Percentiles rank a stretch among this genome's conserved stretches.
Conservation (phyloP, 2,113 vertebrate species). For the Tor tambroides region DNA sequence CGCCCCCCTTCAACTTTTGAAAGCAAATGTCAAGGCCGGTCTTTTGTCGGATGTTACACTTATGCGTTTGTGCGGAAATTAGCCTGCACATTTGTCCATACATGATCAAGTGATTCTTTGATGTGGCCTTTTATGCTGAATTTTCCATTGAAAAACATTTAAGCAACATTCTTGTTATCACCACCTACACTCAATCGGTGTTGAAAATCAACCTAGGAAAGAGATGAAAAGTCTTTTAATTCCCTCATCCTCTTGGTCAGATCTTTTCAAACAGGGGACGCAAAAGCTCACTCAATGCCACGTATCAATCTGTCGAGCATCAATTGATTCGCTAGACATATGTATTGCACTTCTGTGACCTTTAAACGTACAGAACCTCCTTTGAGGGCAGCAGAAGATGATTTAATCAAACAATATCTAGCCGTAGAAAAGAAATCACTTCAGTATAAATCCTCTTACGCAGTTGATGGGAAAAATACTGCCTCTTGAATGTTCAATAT, state of each 20-base stretch:
- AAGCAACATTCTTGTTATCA: slow-evolving; percentile 12
- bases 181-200: slow-evolving; percentile 12
- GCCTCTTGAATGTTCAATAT: neutral
- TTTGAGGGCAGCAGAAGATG: neutral
- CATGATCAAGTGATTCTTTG: neutral
- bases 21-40: slow-evolving; percentile 40
- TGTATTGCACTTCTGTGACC: slow-evolving; percentile 13
- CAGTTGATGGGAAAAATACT: neutral
- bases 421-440: neutral
- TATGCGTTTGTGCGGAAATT: slow-evolving; percentile 14
- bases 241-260: neutral
- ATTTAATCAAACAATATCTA: slow-evolving; percentile 33
- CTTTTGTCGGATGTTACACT: slow-evolving; percentile 22
- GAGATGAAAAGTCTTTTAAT: slow-evolving; percentile 32
- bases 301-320: slow-evolving; percentile 14
- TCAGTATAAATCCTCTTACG: neutral
- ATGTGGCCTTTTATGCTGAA: slow-evolving; percentile 9
- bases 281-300: slow-evolving; percentile 5
- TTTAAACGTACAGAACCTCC: slow-evolving; percentile 34
- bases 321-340: slow-evolving; percentile 24
- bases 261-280: slow-evolving; percentile 21
- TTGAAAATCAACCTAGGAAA: slow-evolving; percentile 12
- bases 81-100: neutral
- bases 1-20: slow-evolving; percentile 14
- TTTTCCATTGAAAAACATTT: slow-evolving; percentile 22